Conservation (phyloP, 2,888 invertebrate genomes). For the Gibbula magus region DNA sequence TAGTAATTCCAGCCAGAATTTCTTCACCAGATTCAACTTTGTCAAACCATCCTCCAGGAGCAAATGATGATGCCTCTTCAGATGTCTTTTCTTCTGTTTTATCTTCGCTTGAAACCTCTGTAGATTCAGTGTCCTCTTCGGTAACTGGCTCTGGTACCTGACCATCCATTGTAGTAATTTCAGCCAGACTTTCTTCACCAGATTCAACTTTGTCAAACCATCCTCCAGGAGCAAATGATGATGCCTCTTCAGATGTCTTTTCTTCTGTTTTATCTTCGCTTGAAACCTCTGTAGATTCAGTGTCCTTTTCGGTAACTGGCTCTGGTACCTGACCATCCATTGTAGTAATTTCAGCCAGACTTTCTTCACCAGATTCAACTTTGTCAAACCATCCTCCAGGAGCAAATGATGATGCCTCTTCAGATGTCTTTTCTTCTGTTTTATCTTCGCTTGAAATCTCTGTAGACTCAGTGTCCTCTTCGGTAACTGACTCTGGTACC, state of each 20-base stretch:
- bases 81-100: not conserved
- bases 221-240: too few relatives aligned
- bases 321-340: not conserved
- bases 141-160: not conserved
- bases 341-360: not conserved
- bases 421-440: not conserved
- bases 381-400: constrained; percentile 9
- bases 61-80: not conserved
- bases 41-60: constrained; percentile 7
- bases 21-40: not conserved
- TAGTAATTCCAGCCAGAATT: not conserved
- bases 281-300: not conserved
- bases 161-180: not conserved
- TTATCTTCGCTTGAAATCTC: not conserved
- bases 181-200: too few relatives aligned
- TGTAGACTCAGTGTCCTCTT: not conserved
- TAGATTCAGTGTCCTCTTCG: not conserved
- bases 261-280: not conserved
- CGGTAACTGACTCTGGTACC: not conserved
- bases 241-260: too few relatives aligned
- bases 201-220: too few relatives aligned
- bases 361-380: not conserved
- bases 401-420: not conserved
- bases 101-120: not conserved
- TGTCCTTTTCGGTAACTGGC: not conserved